Evolutionary conservation across 2,113 vertebrate genomes (phyloP).

Genomic region (Notiomystis cincta): DNA sequence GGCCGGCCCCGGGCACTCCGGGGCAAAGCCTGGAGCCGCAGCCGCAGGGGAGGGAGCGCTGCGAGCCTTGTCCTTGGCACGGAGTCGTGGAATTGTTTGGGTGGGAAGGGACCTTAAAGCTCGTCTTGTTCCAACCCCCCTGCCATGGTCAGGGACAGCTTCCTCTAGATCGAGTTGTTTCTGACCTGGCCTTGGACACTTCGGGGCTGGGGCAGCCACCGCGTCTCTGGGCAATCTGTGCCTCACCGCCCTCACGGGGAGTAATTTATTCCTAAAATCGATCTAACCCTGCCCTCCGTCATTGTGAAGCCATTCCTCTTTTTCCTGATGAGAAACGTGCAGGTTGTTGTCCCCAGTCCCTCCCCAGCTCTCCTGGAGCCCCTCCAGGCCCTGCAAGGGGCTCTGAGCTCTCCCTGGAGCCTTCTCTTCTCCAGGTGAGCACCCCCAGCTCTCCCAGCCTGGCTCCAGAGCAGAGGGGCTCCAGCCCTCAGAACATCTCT

Average conservation of each 20-base stretch:
- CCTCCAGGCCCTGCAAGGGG: fast-evolving
- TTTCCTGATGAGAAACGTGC: background rate
- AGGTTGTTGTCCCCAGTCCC: background rate
- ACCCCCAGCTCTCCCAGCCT: background rate
- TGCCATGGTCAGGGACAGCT: background rate
- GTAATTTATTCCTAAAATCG: background rate
- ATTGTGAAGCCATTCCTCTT: background rate
- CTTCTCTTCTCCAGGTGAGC: background rate
- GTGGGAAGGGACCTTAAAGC: background rate
- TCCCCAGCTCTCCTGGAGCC: background rate
- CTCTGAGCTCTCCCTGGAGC: background rate
- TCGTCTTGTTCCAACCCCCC: background rate
- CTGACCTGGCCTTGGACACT: background rate
- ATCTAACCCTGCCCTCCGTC: background rate
- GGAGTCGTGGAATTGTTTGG: background rate
- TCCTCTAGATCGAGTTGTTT: background rate
- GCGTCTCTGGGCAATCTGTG: background rate
- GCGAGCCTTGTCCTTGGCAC: background rate
- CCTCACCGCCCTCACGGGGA: background rate
- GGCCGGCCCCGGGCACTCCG: background rate
- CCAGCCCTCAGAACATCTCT: background rate
- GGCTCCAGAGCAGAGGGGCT: background rate
- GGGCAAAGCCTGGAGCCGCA: background rate
- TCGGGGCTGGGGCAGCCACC: background rate
- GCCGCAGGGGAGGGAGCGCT: background rate